Evolutionary conservation across 2,113 vertebrate genomes (phyloP).

Genomic region (Atractosteus spatula): DNA sequence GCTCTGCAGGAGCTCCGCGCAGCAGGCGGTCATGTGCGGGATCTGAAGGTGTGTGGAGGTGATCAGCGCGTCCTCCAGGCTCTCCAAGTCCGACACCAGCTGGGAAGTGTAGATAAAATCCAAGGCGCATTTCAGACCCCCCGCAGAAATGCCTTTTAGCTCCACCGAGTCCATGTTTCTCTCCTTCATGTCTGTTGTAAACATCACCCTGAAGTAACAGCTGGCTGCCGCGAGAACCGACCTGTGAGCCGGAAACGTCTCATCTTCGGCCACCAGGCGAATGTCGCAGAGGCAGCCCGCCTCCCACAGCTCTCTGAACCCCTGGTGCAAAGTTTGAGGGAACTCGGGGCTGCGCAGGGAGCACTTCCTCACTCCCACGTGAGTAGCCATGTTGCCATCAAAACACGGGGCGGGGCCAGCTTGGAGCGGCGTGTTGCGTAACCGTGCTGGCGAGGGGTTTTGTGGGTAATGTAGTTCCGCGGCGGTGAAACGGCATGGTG

Average conservation of each 20-base stretch:
- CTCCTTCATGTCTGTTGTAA: slow-evolving; percentile 24
- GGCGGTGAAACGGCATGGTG: no score
- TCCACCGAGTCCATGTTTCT: slow-evolving; percentile 17
- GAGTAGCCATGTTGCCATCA: slow-evolving; percentile 23
- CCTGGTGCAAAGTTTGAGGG: slow-evolving; percentile 19
- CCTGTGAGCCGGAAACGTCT: slow-evolving; percentile 20
- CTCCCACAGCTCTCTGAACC: slow-evolving; percentile 22
- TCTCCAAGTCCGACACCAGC: slow-evolving; percentile 11
- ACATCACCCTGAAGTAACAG: slow-evolving; percentile 25
- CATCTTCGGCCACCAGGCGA: slow-evolving; percentile 12
- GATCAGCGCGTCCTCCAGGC: slow-evolving; percentile 21
- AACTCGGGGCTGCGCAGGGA: slow-evolving; percentile 13
- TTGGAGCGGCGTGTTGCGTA: background rate
- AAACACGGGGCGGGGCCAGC: background rate
- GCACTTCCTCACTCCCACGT: slow-evolving; percentile 8
- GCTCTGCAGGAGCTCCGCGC: slow-evolving; percentile 15
- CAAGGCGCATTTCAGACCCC: slow-evolving; percentile 17
- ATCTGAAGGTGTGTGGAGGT: slow-evolving; percentile 21
- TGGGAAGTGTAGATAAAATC: slow-evolving; percentile 25
- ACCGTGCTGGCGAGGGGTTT: no score
- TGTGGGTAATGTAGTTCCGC: no score
- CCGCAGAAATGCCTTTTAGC: slow-evolving; percentile 22
- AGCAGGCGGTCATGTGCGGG: slow-evolving; percentile 19
- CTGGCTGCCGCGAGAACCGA: slow-evolving; percentile 23
- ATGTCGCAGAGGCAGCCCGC: slow-evolving; percentile 22